Percentiles rank a stretch among this genome's conserved stretches.
Evolutionary conservation across 2,113 vertebrate genomes (phyloP).

Genomic region (Stomatorhinus ivindoensis): DNA sequence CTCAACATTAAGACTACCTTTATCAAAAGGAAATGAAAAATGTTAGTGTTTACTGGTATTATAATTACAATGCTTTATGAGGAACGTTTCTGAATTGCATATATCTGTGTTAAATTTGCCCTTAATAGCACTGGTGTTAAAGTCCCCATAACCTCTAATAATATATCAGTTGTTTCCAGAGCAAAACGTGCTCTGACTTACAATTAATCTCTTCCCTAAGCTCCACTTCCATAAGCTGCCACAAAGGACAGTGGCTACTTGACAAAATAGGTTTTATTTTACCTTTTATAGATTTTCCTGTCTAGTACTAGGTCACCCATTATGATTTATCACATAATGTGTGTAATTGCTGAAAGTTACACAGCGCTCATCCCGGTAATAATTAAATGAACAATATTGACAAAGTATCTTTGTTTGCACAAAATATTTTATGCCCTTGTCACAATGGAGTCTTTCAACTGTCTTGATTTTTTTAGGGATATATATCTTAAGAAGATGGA

Average conservation of each 20-base stretch:
- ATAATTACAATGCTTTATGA: neutral
- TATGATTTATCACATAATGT: slow-evolving; percentile 6
- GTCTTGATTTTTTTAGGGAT: neutral
- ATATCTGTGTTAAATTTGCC: neutral
- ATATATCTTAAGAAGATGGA: neutral
- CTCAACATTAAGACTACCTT: neutral
- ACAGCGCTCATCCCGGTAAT: neutral
- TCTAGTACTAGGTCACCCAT: neutral
- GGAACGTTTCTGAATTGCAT: neutral
- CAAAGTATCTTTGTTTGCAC: slow-evolving; percentile 7
- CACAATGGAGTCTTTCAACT: neutral
- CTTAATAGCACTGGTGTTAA: neutral
- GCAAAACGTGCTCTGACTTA: neutral
- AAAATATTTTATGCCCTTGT: neutral
- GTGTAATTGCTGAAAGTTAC: neutral
- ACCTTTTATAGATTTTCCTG: slow-evolving; percentile 7
- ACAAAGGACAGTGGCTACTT: neutral
- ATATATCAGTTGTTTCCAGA: neutral
- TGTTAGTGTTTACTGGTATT: neutral
- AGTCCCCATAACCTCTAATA: neutral
- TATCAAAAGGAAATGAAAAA: neutral
- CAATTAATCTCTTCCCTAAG: neutral
- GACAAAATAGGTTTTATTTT: neutral
- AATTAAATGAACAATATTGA: slow-evolving; percentile 8
- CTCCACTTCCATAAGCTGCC: neutral